A percentile compares a stretch with the other conserved stretches of the same genome.
Conservation (phyloP, 2,888 invertebrate genomes). For the Dolichomitus sp. region DNA sequence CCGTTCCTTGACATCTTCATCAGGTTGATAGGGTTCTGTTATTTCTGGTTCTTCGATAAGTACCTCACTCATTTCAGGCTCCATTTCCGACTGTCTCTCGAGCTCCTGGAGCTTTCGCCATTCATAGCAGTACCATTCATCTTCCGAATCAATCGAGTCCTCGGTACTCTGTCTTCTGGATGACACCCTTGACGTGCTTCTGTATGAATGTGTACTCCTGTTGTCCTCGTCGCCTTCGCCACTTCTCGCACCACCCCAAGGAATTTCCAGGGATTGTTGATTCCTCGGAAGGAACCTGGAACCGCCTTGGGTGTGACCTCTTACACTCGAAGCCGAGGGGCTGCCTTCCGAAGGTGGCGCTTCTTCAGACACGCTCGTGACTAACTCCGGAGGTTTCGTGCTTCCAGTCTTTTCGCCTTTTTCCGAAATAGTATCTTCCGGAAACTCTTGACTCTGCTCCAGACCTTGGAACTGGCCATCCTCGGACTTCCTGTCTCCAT, state of each 20-base stretch:
- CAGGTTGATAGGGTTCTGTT: conserved; percentile 88
- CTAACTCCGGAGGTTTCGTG: conserved; percentile 80
- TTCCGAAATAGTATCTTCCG: conserved; percentile 77
- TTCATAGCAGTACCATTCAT: conserved; percentile 97
- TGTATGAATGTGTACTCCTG: conserved; percentile 94
- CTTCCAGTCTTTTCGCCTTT: conserved; percentile 78
- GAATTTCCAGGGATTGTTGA: conserved; percentile 94
- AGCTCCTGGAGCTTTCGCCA: conserved; percentile 94
- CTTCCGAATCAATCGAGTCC: conserved; percentile 97
- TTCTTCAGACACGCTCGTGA: conserved; percentile 87
- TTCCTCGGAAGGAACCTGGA: conserved; percentile 90
- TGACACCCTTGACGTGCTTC: conserved; percentile 94
- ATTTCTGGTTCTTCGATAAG: conserved; percentile 89
- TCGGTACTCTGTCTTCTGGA: conserved; percentile 96
- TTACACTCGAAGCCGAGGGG: conserved; percentile 89
- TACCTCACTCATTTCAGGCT: conserved; percentile 89
- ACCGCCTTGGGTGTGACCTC: conserved; percentile 86
- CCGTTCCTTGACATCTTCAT: conserved; percentile 91
- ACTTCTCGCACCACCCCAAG: conserved; percentile 87
- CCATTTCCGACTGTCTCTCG: conserved; percentile 91
- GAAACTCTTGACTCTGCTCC: conserved; percentile 79
- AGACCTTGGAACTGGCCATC: conserved; percentile 75
- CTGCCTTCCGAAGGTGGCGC: conserved; percentile 89
- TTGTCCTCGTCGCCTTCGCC: conserved; percentile 93
- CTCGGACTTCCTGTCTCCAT: conserved; percentile 81